Conservation (phyloP, 2,888 invertebrate species). For the Standfussiana lucernea region DNA sequence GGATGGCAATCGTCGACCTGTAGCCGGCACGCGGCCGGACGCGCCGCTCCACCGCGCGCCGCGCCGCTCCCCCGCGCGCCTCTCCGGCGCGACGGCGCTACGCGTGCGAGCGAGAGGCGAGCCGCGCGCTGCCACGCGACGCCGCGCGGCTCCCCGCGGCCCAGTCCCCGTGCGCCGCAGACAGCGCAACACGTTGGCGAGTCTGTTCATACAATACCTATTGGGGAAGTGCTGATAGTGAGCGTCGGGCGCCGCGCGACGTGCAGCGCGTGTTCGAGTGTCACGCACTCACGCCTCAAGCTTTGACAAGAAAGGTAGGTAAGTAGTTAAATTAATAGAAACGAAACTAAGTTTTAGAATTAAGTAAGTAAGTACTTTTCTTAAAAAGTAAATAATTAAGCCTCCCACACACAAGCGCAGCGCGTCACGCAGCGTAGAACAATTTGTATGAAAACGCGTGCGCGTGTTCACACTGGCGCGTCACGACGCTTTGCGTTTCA, state of each 20-base stretch:
- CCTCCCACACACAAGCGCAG: no score
- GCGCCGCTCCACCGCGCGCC: neutral
- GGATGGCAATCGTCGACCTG: neutral
- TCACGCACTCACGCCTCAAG: neutral
- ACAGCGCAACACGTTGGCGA: neutral
- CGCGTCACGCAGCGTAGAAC: no score
- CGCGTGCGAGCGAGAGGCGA: constrained; percentile 29
- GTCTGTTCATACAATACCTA: neutral
- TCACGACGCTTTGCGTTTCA: no score
- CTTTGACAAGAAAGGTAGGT: neutral
- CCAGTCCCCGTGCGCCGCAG: neutral
- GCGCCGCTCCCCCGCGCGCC: neutral
- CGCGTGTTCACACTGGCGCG: no score
- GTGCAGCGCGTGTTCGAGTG: neutral
- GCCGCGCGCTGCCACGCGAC: constrained; percentile 27
- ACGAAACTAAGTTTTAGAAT: neutral
- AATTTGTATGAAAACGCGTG: no score
- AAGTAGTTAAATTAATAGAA: neutral
- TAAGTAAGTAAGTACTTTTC: no score
- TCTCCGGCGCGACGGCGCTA: neutral
- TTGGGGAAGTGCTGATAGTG: neutral
- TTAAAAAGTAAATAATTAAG: no score
- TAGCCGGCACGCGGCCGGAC: no score
- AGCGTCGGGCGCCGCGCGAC: neutral
- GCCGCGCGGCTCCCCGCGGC: constrained; percentile 43